phyloP scores from a whole-genome alignment of 2,888 invertebrate species.

The Dryocosmus kuriphilus region DNA sequence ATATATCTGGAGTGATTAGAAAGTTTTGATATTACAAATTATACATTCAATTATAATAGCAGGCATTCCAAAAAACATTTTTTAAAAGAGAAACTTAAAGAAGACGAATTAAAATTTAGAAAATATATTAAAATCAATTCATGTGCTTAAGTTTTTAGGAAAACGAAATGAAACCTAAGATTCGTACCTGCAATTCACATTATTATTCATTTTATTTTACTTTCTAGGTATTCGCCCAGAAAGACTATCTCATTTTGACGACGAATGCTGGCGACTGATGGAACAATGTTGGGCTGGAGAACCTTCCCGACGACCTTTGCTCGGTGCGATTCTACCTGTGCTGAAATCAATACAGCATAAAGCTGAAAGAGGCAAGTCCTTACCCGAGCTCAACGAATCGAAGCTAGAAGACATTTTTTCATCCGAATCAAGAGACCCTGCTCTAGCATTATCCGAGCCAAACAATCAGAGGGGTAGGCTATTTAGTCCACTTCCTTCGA shows the following conservation, averaged over 20 bases:
- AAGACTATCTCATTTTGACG: slow-evolving; percentile 85
- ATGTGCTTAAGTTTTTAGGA: no score
- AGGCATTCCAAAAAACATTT: no score
- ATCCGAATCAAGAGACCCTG: slow-evolving; percentile 64
- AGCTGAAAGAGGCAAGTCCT: slow-evolving; percentile 71
- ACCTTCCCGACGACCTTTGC: slow-evolving; percentile 85
- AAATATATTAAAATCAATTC: no score
- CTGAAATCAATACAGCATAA: slow-evolving; percentile 80
- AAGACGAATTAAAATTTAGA: no score
- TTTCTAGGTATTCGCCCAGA: slow-evolving; percentile 89
- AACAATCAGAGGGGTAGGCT: slow-evolving; percentile 73
- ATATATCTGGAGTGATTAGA: no score
- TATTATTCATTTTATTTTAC: slow-evolving; percentile 12
- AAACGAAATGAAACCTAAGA: no score
- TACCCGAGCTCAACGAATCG: slow-evolving; percentile 59
- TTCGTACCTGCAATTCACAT: no score
- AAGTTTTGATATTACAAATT: no score
- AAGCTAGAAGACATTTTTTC: slow-evolving; percentile 60
- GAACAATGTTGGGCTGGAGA: slow-evolving; percentile 90
- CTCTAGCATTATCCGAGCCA: slow-evolving; percentile 71
- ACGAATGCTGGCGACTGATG: slow-evolving; percentile 91
- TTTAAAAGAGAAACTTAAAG: no score
- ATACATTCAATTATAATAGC: no score
- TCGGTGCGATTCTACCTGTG: slow-evolving; percentile 87
- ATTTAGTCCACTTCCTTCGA: slow-evolving; percentile 54